Conservation (phyloP, 1,140 invertebrate genomes). For the Pectinophora gossypiella region DNA sequence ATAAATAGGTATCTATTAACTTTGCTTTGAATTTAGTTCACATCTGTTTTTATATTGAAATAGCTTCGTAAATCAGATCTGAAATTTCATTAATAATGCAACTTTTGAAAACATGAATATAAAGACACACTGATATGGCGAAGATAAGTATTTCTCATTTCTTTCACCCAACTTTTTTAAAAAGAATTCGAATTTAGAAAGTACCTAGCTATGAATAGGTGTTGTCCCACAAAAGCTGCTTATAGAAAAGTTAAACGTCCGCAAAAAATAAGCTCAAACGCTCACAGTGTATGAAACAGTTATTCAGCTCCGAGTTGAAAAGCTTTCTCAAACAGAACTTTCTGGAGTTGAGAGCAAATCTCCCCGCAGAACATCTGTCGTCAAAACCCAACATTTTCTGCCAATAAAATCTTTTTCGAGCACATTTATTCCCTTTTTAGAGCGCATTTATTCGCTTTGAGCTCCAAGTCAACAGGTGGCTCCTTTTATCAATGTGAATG, state of each 20-base stretch:
- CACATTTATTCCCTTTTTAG: constrained; percentile 16
- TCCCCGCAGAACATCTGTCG: constrained; percentile 56
- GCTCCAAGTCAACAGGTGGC: constrained; percentile 56
- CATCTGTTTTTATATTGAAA: too few species aligned
- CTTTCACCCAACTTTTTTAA: background rate
- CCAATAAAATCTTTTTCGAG: constrained; percentile 65
- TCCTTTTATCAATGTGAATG: constrained; percentile 57
- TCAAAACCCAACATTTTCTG: constrained; percentile 40
- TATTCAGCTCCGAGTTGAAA: constrained; percentile 26
- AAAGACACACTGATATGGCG: too few species aligned
- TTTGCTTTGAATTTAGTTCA: too few species aligned
- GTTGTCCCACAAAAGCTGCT: constrained; percentile 4
- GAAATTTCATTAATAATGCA: too few species aligned
- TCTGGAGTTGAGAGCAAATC: constrained; percentile 41
- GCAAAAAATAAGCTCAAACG: constrained; percentile 22
- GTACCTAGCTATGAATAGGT: background rate
- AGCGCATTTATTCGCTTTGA: constrained; percentile 36
- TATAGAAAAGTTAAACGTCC: constrained; percentile 4
- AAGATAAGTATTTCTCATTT: background rate
- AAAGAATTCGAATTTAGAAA: background rate
- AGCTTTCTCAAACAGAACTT: constrained; percentile 43
- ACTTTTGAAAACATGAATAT: background rate
- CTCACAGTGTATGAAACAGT: constrained; percentile 26
- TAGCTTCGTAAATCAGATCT: too few species aligned
- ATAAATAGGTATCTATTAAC: too few species aligned